A percentile compares a stretch with the other conserved stretches of the same genome.
These are phyloP conservation scores for Thalpophila matura DNA, from an alignment of 2,888 invertebrate species.

Conservation along the genomic window DNA sequence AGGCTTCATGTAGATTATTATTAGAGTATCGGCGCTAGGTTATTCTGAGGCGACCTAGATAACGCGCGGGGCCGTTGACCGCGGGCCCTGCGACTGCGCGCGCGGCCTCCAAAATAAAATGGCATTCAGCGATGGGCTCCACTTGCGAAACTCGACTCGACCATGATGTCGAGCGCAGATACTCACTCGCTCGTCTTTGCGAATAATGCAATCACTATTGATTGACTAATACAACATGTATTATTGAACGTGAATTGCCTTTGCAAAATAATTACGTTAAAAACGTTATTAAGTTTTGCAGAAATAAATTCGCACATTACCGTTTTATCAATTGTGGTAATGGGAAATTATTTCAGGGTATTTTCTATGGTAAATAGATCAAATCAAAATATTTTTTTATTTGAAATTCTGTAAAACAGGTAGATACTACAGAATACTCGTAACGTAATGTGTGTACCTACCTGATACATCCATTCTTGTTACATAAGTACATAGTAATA, in stretches of 20 bases:
- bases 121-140: conserved; percentile 90
- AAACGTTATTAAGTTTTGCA: not conserved
- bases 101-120: conserved; percentile 90
- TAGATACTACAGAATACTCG: not conserved
- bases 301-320: not conserved
- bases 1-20: conserved; percentile 87
- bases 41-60: conserved; percentile 91
- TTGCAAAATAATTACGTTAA: conserved; percentile 27
- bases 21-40: conserved; percentile 91
- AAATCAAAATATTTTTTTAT: not conserved
- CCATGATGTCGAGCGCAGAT: conserved; percentile 81
- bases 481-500: not conserved
- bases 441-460: not conserved
- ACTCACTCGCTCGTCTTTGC: conserved; percentile 77
- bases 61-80: conserved; percentile 89
- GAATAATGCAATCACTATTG: conserved; percentile 78
- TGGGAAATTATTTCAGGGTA: not conserved
- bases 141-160: conserved; percentile 88
- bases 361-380: not conserved
- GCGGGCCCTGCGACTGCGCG: conserved; percentile 88
- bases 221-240: conserved; percentile 65
- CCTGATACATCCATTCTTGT: not conserved
- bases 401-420: not conserved
- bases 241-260: conserved; percentile 45
- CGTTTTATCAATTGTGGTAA: conserved; percentile 8